Base-by-base conservation (phyloP, 2,113 vertebrate species). In the Vicugna pacos region DNA sequence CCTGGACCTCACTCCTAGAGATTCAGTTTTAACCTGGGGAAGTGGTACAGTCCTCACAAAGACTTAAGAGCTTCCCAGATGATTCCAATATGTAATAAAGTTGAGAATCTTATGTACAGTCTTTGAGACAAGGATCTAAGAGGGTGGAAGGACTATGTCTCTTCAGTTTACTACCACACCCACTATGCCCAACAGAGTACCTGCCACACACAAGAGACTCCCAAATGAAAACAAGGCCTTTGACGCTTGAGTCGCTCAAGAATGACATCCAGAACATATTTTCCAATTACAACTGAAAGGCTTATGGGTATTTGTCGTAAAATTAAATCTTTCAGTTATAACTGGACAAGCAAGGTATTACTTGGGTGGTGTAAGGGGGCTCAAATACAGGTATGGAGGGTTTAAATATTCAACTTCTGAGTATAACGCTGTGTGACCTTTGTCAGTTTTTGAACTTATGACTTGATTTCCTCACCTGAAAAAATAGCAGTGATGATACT, bases 61-160 rank as follows among this genome's bases (percentile, higher is more conserved):
- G 42, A 88, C 70, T 72, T 75, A 38, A 83, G 50, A 92, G 10
- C 5, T 70, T 95, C 30, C n/a, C 19, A 86, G n/a, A 48, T 65
- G 8, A 17, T 83, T 67, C 8, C 42, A 15, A 77, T 42, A 56
- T 13, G 0, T 46, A 11, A 19, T 65, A 88, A 95, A 81, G 13
- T n/a, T 22, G n/a, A 82, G 20, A 46, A 5, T 35, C 20, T 92
- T 7, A 52, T 10, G 8, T 32, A 60, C 1, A 52, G 12, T 58
- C 46, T 67, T 50, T 26, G 42, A 42, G 14, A 91, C 19, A 32
- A 70, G 12, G 2, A 16, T 5, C 50, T 48, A 4, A 26, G 50
- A 67, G 5, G 2, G 4, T 5, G 62, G 13, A 62, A 77, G 2
- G 26, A 16, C 54, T 62, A 0, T 32, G n/a, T 62, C 13, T 76